Base-by-base conservation (phyloP, 1,140 invertebrate species). In the Nymphalis io region DNA sequence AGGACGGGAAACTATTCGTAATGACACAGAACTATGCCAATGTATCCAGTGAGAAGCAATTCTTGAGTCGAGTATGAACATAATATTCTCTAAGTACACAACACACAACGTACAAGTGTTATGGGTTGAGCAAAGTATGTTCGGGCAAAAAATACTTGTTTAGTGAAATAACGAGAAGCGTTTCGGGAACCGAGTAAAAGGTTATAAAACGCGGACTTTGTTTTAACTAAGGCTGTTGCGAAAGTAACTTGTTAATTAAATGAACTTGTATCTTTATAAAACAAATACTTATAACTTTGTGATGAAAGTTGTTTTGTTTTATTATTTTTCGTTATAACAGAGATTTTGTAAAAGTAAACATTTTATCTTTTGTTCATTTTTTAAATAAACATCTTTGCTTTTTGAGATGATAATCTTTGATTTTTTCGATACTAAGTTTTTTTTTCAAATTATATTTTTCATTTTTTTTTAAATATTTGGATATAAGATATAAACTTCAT, bases 161-260 rank as follows among this genome's bases (percentile, higher is more conserved):
- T 38, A 64, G 21, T 53, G 58, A 71, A 68, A 74, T 69, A 74
- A 68, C 66, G 71, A 70, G 62, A 66, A 20, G 51, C 20, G 40
- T 63, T 70, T 33, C 46, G 38, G 46, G 48, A 60, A 64, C 27
- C 40, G 68, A 60, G 60, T 71, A 51, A 62, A 72, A 68, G 40
- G 57, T 55, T 59, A 68, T 68, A 60, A 62, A 68, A 62, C 27
- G 38, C 38, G 18, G 51, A 62, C 33, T 61, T 68, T 68, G 69
- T 68, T 74, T 74, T 60, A 74, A 68, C 61, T 68, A 60, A 63
- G 61, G 60, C 46, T 16, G 63, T 68, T 62, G 65, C 53, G 63
- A 68, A 44, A 72, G 67, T 64, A 68, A 68, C 66, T 75, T 72
- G 66, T 58, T 75, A 75, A 72, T 74, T 74, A 72, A 72, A 67